Conservation (phyloP, 2,113 vertebrate genomes). For the Alligator mississippiensis region DNA sequence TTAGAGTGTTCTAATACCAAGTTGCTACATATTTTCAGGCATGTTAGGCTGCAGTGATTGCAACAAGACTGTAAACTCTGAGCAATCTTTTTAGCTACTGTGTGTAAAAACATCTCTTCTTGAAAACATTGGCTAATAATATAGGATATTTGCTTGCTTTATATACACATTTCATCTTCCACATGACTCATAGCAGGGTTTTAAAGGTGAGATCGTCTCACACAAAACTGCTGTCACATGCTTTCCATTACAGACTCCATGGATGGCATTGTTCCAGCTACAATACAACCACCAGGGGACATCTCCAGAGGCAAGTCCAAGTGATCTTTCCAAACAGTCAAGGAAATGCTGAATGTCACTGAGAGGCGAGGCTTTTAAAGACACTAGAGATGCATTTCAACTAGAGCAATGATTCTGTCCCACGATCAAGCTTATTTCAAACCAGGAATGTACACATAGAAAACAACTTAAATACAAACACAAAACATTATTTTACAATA, state of each 20-base stretch:
- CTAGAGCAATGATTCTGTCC: background rate
- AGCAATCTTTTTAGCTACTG: background rate
- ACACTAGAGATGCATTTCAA: background rate
- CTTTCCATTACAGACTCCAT: background rate
- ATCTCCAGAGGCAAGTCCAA: background rate
- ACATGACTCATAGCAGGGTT: rapidly evolving
- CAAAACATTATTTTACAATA: background rate
- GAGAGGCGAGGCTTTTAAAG: background rate
- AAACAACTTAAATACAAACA: background rate
- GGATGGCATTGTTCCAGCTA: rapidly evolving
- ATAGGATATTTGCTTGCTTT: background rate
- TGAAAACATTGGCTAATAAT: background rate
- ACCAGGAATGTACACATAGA: constrained; percentile 16
- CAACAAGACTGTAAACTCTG: background rate
- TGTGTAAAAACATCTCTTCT: background rate
- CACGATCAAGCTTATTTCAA: background rate
- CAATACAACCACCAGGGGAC: rapidly evolving
- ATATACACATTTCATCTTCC: background rate
- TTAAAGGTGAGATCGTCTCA: rapidly evolving
- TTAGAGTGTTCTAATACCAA: background rate
- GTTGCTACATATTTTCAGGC: background rate
- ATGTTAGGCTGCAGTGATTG: background rate
- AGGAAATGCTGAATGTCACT: background rate
- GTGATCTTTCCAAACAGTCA: rapidly evolving
- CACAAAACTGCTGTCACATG: background rate